These are phyloP conservation scores for Trichogramma dendrolimi DNA, from an alignment of 2,888 invertebrate species.

Conservation along the genomic window DNA sequence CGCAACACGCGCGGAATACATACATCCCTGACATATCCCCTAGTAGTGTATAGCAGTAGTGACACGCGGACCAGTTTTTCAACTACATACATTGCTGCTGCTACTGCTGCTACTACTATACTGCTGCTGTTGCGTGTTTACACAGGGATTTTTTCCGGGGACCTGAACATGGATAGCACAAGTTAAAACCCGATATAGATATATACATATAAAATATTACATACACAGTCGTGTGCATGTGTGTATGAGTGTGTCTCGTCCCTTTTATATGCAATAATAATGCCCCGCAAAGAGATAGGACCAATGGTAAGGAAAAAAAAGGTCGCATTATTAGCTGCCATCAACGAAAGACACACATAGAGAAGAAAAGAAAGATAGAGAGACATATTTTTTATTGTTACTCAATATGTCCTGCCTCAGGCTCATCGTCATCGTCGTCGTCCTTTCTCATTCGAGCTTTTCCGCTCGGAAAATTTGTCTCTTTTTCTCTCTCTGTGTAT, in stretches of 20 bases:
- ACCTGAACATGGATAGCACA: constrained; percentile 19
- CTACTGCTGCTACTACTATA: constrained; percentile 4
- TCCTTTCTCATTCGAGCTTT: constrained; percentile 43
- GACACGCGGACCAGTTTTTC: no score
- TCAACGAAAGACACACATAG: constrained; percentile 18
- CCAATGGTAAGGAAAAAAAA: constrained; percentile 14
- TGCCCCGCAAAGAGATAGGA: constrained; percentile 4
- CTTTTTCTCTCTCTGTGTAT: constrained; percentile 37
- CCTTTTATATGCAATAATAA: constrained; percentile 25
- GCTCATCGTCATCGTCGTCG: constrained; percentile 38
- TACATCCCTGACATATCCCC: no score
- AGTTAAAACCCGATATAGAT: constrained; percentile 26
- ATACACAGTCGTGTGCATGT: no score
- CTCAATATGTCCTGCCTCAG: no score
- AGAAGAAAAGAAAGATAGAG: no score
- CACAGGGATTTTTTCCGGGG: constrained; percentile 26
- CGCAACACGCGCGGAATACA: no score
- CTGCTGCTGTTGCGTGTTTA: constrained; percentile 24
- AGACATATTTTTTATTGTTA: no score
- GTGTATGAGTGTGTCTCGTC: not conserved
- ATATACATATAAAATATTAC: no score
- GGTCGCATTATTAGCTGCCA: constrained; percentile 26
- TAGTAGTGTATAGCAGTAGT: no score
- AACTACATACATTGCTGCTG: not conserved
- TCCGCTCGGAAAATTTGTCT: constrained; percentile 52